Evolutionary conservation across 2,797 vertebrate genomes (phyloP).

Genomic region (Sebastes hubbsi): DNA sequence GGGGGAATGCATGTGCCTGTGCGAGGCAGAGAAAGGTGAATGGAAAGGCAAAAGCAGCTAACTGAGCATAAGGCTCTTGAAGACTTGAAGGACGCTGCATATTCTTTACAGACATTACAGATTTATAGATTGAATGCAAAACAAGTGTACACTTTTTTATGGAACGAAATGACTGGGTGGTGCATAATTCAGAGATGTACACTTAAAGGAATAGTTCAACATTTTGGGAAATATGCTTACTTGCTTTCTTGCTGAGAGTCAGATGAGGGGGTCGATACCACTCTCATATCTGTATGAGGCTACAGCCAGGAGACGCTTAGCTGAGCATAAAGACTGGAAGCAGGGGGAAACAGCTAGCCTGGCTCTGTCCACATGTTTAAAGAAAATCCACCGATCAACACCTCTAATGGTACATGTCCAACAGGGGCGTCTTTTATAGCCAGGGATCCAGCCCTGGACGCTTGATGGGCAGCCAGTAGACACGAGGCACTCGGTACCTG

Average conservation of each 20-base stretch:
- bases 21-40: conserved; percentile 7
- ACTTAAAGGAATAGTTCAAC: background rate
- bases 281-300: background rate
- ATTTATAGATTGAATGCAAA: background rate
- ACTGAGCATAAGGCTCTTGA: background rate
- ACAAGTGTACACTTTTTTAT: background rate
- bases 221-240: background rate
- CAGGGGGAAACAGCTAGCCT: background rate
- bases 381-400: background rate
- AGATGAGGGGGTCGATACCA: background rate
- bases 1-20: background rate
- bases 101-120: conserved; percentile 8
- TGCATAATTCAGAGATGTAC: background rate
- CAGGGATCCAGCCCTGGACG: no score
- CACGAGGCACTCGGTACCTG: no score
- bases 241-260: background rate
- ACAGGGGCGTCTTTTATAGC: no score
- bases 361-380: background rate
- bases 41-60: background rate
- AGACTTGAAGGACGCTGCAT: background rate
- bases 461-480: no score
- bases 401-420: no score
- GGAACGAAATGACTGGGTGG: background rate
- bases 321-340: background rate
- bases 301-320: background rate